These are phyloP conservation scores for Petaurus breviceps DNA, from an alignment of 2,113 vertebrate species.

Conservation along the genomic window DNA sequence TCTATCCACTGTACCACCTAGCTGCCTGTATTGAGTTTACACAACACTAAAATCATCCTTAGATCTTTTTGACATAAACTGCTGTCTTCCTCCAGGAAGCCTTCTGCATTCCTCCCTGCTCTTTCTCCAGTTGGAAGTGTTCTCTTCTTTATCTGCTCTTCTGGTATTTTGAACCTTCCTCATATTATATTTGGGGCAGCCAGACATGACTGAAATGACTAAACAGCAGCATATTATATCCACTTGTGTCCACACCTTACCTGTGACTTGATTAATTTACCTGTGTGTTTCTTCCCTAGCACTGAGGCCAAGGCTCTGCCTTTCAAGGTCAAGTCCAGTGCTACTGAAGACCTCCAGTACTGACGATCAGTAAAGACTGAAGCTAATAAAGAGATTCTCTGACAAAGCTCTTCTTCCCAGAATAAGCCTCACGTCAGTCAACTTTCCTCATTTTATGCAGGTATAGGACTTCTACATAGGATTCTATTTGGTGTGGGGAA, in stretches of 20 bases:
- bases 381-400: neutral
- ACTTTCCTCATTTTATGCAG: neutral
- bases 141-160: neutral
- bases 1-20: neutral
- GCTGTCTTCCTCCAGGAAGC: neutral
- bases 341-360: neutral
- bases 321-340: neutral
- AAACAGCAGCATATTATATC: neutral
- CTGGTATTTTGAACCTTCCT: neutral
- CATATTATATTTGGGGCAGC: neutral
- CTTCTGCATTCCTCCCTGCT: neutral
- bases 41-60: neutral
- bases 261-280: neutral
- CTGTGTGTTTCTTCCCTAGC: neutral
- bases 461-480: neutral
- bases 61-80: neutral
- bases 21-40: neutral
- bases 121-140: neutral
- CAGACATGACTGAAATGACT: no score
- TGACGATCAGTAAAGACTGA: neutral
- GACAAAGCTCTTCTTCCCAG: neutral
- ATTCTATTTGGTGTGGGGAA: neutral
- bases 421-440: neutral
- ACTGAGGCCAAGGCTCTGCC: neutral
- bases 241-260: neutral